Base-by-base conservation (phyloP, 2,888 invertebrate genomes). In the Lithophane socia region DNA sequence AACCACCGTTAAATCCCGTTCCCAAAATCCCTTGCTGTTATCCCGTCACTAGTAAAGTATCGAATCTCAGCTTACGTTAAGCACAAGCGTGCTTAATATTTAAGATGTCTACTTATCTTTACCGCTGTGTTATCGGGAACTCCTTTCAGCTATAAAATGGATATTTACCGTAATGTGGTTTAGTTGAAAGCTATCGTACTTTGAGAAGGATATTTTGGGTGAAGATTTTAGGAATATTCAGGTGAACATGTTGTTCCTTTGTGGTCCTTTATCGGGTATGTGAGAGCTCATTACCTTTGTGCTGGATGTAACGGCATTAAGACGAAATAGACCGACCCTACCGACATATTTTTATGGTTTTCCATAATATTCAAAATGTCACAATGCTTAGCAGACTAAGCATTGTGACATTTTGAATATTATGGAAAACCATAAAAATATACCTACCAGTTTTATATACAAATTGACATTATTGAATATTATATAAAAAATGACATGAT, bases 71-170 rank as follows among this genome's bases (percentile, higher is more conserved):
- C 82, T 83, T 68, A 77, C 75, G 49, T 73, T 82, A 82, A 85
- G 85, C 75, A 76, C 73, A 76, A 69, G 82, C 72, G 75, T 42
- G 54, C 74, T 84, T 83, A 87, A 84, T 87, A 86, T 84, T 87
- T 79, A 82, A 86, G 80, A 87, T 83, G 78, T 73, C 44, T 73
- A 56, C 75, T 86, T 87, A 87, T 87, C 87, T 86, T 86, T 82
- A 87, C 69, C 66, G 80, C 73, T 65, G 42, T 72, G 83, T 80
- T 87, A 86, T 87, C 84, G 78, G 49, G 13, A 71, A 82, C 77
- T 79, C 79, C 64, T 74, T 73, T 73, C 61, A 42, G 73, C 66
- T 73, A 71, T 76, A 77, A 76, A 76, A 73, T 76, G 74, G 72
- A 76, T 79, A 80, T 82, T 73, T 76, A 58, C 63, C 42, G 54